These are phyloP conservation scores for Lepetodrilus schrolli DNA, from an alignment of 2,888 invertebrate species.

Conservation along the genomic window DNA sequence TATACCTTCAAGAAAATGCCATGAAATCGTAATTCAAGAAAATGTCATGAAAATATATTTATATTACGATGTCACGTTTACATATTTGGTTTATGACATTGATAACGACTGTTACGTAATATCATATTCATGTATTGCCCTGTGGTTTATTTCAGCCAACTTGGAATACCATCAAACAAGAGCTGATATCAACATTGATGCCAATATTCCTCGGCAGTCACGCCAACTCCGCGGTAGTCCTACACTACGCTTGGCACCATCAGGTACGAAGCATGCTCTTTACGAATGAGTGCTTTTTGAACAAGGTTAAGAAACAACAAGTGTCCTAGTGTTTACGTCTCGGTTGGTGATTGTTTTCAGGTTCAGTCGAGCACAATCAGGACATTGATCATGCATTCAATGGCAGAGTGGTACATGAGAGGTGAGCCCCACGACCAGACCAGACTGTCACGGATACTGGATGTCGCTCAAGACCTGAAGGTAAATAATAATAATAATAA, in stretches of 20 bases:
- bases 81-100: too few relatives aligned
- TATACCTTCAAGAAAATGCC: not conserved
- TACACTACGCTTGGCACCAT: constrained; percentile 96
- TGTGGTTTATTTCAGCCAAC: constrained; percentile 64
- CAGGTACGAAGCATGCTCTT: too few relatives aligned
- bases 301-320: too few relatives aligned
- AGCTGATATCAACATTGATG: constrained; percentile 89
- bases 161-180: constrained; percentile 81
- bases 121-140: too few relatives aligned
- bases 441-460: constrained; percentile 92
- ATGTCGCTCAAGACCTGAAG: constrained; percentile 93
- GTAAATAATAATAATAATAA: too few relatives aligned
- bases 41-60: too few relatives aligned
- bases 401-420: constrained; percentile 97
- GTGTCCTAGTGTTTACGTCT: too few relatives aligned
- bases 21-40: not conserved
- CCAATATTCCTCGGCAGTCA: constrained; percentile 96
- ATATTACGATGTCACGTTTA: too few relatives aligned
- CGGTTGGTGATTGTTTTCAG: constrained; percentile 54
- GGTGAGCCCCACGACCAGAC: constrained; percentile 91
- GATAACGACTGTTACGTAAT: too few relatives aligned
- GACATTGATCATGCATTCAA: constrained; percentile 87
- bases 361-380: constrained; percentile 72
- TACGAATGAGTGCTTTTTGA: too few relatives aligned
- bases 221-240: constrained; percentile 95